Conservation (phyloP, 2,888 invertebrate genomes). For the Mimas tiliae region DNA sequence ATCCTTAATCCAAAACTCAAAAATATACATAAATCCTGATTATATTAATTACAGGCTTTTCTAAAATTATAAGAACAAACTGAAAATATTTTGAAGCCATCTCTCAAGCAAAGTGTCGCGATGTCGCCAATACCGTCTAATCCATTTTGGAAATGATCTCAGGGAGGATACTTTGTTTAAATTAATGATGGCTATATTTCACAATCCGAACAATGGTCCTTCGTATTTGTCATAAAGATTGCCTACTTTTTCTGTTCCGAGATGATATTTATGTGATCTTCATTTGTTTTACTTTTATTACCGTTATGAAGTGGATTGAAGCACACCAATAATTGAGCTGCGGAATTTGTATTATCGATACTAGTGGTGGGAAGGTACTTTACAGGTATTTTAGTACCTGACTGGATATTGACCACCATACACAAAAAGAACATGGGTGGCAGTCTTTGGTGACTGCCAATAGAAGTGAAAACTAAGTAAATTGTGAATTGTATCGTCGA, state of each 20-base stretch:
- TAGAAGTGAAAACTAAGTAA: too few species aligned
- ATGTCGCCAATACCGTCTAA: conserved; percentile 59
- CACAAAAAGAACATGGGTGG: too few species aligned
- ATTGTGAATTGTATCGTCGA: too few species aligned
- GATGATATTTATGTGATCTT: conserved; percentile 58
- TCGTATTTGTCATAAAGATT: conserved; percentile 76
- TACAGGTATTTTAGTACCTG: too few species aligned
- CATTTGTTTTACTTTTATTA: conserved; percentile 40
- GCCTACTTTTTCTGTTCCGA: conserved; percentile 69
- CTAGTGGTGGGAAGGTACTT: too few species aligned
- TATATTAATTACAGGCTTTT: background rate
- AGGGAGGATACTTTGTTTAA: conserved; percentile 69
- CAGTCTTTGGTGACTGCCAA: too few species aligned
- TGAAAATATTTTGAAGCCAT: conserved; percentile 53
- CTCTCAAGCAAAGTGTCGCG: conserved; percentile 59
- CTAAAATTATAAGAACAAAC: conserved; percentile 26
- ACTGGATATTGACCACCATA: too few species aligned
- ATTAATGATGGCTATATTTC: conserved; percentile 68
- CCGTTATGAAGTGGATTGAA: conserved; percentile 10
- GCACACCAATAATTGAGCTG: conserved; percentile 4
- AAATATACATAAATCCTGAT: background rate
- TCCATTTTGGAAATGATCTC: conserved; percentile 58
- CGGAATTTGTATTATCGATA: background rate
- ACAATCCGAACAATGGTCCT: conserved; percentile 66
- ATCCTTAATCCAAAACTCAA: background rate